These are phyloP conservation scores for Eretmocerus hayati DNA, from an alignment of 2,888 invertebrate species.

Conservation along the genomic window DNA sequence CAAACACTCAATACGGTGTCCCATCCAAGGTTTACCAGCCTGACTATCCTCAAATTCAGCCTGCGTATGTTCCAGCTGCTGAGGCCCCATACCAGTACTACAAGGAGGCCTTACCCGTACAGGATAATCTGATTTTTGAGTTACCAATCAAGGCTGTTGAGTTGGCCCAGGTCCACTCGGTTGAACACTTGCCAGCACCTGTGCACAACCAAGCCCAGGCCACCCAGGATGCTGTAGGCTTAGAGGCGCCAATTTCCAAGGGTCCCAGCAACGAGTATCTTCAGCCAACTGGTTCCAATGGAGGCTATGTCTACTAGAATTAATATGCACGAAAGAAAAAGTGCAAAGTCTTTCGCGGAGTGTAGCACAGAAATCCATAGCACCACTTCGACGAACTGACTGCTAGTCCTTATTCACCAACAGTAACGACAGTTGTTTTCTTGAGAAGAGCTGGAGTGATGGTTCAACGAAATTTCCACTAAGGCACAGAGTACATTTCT, in stretches of 20 bases:
- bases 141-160: constrained; percentile 18
- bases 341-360: too few relatives aligned
- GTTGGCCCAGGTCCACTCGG: constrained; percentile 9
- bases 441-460: too few relatives aligned
- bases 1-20: not conserved
- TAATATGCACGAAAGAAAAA: too few relatives aligned
- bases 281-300: constrained; percentile 30
- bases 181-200: constrained; percentile 6
- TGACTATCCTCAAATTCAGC: constrained; percentile 4
- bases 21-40: constrained; percentile 2
- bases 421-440: too few relatives aligned
- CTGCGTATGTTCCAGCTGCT: not conserved
- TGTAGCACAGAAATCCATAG: too few relatives aligned
- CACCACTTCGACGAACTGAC: too few relatives aligned
- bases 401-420: too few relatives aligned
- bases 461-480: too few relatives aligned
- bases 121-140: constrained; percentile 16
- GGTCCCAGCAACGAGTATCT: constrained; percentile 19
- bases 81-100: constrained; percentile 2
- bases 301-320: constrained; percentile 40
- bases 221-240: constrained; percentile 19
- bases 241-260: constrained; percentile 20
- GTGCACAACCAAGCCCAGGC: not conserved
- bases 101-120: not conserved
- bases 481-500: too few relatives aligned